Evolutionary conservation across 2,113 vertebrate species (phyloP).

Genomic region (Channa argus): DNA sequence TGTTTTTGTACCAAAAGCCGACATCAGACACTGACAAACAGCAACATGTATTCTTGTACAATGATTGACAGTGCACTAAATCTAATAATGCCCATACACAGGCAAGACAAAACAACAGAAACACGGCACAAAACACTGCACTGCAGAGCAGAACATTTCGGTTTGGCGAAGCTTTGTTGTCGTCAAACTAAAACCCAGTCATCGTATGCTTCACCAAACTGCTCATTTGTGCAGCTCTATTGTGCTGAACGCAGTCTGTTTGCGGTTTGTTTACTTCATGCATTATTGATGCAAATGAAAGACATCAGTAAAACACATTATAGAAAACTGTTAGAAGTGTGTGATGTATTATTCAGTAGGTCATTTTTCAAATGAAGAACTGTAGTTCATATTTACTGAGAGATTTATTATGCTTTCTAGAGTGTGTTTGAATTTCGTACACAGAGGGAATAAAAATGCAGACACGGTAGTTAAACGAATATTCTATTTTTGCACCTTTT

Average conservation of each 20-base stretch:
- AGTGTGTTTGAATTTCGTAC: too few species aligned
- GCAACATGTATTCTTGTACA: not conserved
- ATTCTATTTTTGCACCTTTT: too few species aligned
- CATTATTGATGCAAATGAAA: not conserved
- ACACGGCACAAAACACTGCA: not conserved
- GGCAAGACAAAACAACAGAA: not conserved
- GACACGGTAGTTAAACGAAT: too few species aligned
- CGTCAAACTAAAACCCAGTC: not conserved
- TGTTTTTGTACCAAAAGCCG: not conserved
- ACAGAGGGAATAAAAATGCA: too few species aligned
- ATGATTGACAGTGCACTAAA: not conserved
- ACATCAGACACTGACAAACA: not conserved
- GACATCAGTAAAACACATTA: not conserved
- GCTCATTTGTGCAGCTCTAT: not conserved
- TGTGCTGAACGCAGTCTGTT: not conserved
- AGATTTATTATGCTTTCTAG: not conserved
- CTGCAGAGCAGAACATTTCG: not conserved
- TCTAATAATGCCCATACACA: not conserved
- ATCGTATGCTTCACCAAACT: not conserved
- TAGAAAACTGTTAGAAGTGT: not conserved
- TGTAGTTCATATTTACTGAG: not conserved
- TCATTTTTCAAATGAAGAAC: not conserved
- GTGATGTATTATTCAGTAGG: too few species aligned
- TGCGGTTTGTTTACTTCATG: not conserved
- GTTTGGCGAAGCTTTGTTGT: not conserved